These are phyloP conservation scores for Oncorhynchus masou DNA, from an alignment of 2,113 vertebrate genomes.

Conservation along the genomic window DNA sequence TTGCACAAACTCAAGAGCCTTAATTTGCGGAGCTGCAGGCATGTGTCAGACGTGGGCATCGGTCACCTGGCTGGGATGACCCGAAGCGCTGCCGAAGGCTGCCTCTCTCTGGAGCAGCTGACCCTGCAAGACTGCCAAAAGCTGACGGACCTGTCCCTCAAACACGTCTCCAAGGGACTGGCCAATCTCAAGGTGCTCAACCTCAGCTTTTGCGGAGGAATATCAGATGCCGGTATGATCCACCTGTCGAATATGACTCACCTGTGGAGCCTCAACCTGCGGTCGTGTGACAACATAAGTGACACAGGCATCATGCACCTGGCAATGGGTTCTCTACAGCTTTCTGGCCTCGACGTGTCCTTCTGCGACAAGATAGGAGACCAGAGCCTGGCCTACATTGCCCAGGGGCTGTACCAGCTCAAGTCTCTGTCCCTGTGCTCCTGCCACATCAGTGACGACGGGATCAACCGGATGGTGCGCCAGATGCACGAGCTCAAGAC, in stretches of 20 bases:
- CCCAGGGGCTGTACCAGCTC: constrained; percentile 93
- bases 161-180: constrained; percentile 94
- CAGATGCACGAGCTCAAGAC: constrained; percentile 98
- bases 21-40: constrained; percentile 94
- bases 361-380: constrained; percentile 99
- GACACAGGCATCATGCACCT: constrained; percentile 98
- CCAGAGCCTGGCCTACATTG: constrained; percentile 96
- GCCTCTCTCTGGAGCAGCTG: constrained; percentile 92
- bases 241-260: constrained; percentile 97
- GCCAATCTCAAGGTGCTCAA: constrained; percentile 91
- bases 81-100: constrained; percentile 93
- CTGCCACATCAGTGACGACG: constrained; percentile 96
- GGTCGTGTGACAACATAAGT: constrained; percentile 98
- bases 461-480: constrained; percentile 97
- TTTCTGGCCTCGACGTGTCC: constrained; percentile 91
- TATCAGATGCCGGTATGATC: constrained; percentile 95
- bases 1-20: constrained; percentile 97
- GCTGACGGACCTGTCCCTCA: constrained; percentile 93
- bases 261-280: constrained; percentile 92
- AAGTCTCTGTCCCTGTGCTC: constrained; percentile 96
- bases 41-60: constrained; percentile 97
- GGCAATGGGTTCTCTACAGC: constrained; percentile 93
- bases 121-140: constrained; percentile 99
- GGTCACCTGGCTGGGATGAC: constrained; percentile 98
- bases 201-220: constrained; percentile 97